These are phyloP conservation scores for Vespertilio murinus DNA, from an alignment of 2,797 vertebrate species.

Conservation along the genomic window DNA sequence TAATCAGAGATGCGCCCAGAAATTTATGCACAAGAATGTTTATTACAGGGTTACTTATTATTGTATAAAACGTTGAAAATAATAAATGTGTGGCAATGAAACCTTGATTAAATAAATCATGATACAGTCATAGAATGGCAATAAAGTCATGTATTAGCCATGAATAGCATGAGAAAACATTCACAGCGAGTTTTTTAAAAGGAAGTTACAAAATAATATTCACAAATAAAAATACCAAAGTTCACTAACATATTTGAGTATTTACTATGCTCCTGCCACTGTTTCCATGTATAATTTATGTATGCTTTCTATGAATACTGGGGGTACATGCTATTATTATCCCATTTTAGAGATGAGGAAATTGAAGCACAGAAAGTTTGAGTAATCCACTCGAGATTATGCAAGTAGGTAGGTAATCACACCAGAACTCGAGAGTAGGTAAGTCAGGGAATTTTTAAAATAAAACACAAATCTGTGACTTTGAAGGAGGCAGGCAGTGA, in stretches of 20 bases:
- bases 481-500: neutral
- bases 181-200: neutral
- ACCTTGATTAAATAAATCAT: conserved; percentile 10
- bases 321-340: neutral
- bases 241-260: neutral
- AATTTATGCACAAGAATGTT: neutral
- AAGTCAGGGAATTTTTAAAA: conserved; percentile 22
- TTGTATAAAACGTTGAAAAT: conserved; percentile 31
- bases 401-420: neutral
- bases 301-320: neutral
- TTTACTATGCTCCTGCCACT: neutral
- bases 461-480: neutral
- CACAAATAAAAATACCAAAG: conserved; percentile 8
- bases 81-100: neutral
- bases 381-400: neutral
- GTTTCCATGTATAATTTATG: neutral
- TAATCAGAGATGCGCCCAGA: conserved; percentile 34
- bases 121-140: neutral
- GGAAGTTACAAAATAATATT: conserved; percentile 17
- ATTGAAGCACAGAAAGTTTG: neutral
- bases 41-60: conserved; percentile 19
- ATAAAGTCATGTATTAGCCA: conserved; percentile 15
- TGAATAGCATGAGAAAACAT: conserved; percentile 34
- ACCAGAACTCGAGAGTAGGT: neutral
- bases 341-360: conserved; percentile 11